Evolutionary conservation across 2,888 invertebrate genomes (phyloP), one percentile per base, ranked within the genome.

Genomic region (Torymus auratus): DNA sequence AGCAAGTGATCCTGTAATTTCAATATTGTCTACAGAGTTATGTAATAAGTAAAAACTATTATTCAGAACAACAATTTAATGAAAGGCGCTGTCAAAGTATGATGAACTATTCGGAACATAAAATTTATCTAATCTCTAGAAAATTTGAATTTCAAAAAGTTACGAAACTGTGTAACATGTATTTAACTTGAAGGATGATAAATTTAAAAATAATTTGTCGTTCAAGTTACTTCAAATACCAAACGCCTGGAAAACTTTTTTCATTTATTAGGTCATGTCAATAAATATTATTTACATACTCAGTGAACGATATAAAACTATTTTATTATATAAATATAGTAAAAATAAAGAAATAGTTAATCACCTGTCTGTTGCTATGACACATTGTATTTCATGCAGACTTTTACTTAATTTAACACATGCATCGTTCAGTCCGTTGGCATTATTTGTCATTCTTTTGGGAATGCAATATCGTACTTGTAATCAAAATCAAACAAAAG

Each of bases 1-100:
- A 93, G 86, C 98, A 98, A 87, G 96, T 95, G 7, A 41, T 41
- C 7, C 41, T 41, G 41, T 84, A 96, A 92, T 28, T 28, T 28
- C 28, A 28, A 28, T 1, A 28, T 28, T 28, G 28, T 28, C 1
- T 4, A 1, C 5, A 28, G 5, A 5, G 28, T 28, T 28, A 28
- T 28, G 28, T 28, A 28, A 28, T 28, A 28, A 5, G 28, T 28
- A 5, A 28, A 28, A 5, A 2, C 5, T 28, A 28, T 2, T 2
- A 28, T 28, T 28, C 3, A 28, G 3, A 28, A 28, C 3, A 5
- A 2, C 2, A 28, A 28, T 28, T 28, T 28, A 0, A 28, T 28
- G 28, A 28, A 28, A 5, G 5, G 3, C 0, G 5, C 41, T 41
- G 41, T 7, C 7, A 41, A 28, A 41, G 7, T 7, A 41, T 41